phyloP scores from a whole-genome alignment of 2,888 invertebrate species.

The Diachrysia chrysitis region DNA sequence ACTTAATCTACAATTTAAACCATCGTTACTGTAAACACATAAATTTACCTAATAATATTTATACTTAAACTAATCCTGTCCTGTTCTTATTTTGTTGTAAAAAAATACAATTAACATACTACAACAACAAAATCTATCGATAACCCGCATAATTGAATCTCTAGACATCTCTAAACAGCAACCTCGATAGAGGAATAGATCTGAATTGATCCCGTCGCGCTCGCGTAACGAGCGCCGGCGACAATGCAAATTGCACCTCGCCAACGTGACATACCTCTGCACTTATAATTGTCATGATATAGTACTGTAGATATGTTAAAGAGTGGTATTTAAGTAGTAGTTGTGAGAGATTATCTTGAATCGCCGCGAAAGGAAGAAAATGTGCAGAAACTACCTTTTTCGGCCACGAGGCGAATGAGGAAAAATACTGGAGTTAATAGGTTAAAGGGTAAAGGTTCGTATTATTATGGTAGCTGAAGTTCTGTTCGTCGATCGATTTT shows the following conservation, averaged over 20 bases:
- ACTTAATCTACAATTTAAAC: too few relatives aligned
- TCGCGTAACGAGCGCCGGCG: slow-evolving; percentile 65
- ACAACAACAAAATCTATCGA: slow-evolving; percentile 43
- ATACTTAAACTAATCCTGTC: too few relatives aligned
- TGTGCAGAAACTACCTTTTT: too few relatives aligned
- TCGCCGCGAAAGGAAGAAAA: too few relatives aligned
- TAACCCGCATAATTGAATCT: slow-evolving; percentile 36
- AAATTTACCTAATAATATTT: too few relatives aligned
- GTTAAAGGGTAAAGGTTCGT: too few relatives aligned
- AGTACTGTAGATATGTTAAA: neutral
- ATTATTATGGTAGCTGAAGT: too few relatives aligned
- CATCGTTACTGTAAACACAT: too few relatives aligned
- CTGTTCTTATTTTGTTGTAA: too few relatives aligned
- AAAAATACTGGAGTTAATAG: too few relatives aligned
- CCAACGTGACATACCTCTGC: slow-evolving; percentile 21
- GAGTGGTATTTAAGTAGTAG: neutral
- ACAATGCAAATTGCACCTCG: slow-evolving; percentile 78
- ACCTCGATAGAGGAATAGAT: slow-evolving; percentile 61
- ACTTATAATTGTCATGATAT: slow-evolving; percentile 42
- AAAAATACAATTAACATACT: neutral
- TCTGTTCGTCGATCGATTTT: too few relatives aligned
- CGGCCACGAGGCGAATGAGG: too few relatives aligned
- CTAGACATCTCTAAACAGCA: slow-evolving; percentile 40
- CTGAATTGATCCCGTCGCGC: slow-evolving; percentile 70
- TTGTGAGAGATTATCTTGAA: neutral